Conservation (phyloP, 2,888 invertebrate species). For the Oscheius sp. region DNA sequence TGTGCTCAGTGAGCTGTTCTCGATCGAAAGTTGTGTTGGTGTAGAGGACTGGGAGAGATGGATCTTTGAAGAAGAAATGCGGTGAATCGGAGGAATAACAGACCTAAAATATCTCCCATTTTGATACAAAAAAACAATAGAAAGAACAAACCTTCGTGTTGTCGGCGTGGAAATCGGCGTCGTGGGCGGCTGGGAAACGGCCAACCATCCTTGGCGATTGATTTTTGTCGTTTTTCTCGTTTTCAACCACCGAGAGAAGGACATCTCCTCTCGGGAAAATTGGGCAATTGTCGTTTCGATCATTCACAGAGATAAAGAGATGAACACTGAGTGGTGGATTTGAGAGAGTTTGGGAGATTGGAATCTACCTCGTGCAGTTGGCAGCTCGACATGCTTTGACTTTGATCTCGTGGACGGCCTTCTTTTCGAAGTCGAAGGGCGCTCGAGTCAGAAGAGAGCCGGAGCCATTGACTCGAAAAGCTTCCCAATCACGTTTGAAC, state of each 20-base stretch:
- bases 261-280: constrained; percentile 52
- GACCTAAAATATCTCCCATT: too few species aligned
- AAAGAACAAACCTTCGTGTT: constrained; percentile 41
- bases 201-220: constrained; percentile 39
- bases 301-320: constrained; percentile 55
- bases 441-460: constrained; percentile 40
- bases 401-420: constrained; percentile 53
- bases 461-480: constrained; percentile 25
- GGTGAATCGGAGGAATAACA: constrained; percentile 50
- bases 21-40: constrained; percentile 50
- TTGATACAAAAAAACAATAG: neutral
- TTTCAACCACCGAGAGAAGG: constrained; percentile 42
- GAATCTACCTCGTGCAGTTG: too few species aligned
- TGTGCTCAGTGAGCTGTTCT: constrained; percentile 46
- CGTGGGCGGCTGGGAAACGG: constrained; percentile 48
- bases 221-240: constrained; percentile 48
- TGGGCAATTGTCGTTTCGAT: constrained; percentile 60
- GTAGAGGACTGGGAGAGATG: constrained; percentile 45
- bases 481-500: constrained; percentile 44
- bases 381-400: constrained; percentile 40
- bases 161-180: constrained; percentile 52
- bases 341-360: too few species aligned
- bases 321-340: too few species aligned
- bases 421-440: constrained; percentile 58
- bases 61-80: constrained; percentile 45